Evolutionary conservation across 2,888 invertebrate genomes (phyloP).

Genomic region (Isoperla grammatica): DNA sequence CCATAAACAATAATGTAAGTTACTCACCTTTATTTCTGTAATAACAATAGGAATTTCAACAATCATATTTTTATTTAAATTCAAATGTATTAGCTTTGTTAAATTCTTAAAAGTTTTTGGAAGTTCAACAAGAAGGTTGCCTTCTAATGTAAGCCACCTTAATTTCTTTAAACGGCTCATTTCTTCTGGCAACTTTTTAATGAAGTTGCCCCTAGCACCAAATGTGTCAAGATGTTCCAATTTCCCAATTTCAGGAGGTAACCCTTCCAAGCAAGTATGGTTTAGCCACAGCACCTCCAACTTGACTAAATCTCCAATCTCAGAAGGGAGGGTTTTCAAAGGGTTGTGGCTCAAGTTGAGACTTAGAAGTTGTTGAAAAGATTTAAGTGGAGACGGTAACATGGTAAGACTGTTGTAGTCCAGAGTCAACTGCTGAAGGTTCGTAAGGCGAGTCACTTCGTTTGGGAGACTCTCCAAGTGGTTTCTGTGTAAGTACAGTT

Average conservation of each 20-base stretch:
- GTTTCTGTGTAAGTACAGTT: conserved; percentile 60
- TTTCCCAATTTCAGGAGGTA: conserved; percentile 58
- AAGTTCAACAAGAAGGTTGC: conserved; percentile 51
- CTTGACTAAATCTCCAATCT: conserved; percentile 54
- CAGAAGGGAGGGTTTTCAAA: conserved; percentile 51
- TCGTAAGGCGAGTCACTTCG: conserved; percentile 49
- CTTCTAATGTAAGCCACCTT: conserved; percentile 61
- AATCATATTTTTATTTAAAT: conserved; percentile 54
- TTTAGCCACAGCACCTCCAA: conserved; percentile 66
- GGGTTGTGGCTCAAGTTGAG: conserved; percentile 64
- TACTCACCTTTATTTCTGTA: conserved; percentile 41
- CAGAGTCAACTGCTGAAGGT: conserved; percentile 56
- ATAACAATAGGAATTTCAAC: conserved; percentile 48
- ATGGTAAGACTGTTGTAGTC: conserved; percentile 59
- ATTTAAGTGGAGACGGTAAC: conserved; percentile 55
- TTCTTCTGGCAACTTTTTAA: conserved; percentile 52
- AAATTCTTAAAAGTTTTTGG: conserved; percentile 51
- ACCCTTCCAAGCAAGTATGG: conserved; percentile 48
- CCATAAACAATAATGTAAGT: no score
- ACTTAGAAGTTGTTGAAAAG: conserved; percentile 53
- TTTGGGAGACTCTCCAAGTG: conserved; percentile 51
- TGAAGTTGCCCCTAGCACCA: conserved; percentile 59
- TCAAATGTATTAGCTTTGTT: conserved; percentile 55
- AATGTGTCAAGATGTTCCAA: conserved; percentile 57
- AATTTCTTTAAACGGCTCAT: conserved; percentile 53